Conservation (phyloP, 2,888 invertebrate genomes). For the Mythimna ferrago region DNA sequence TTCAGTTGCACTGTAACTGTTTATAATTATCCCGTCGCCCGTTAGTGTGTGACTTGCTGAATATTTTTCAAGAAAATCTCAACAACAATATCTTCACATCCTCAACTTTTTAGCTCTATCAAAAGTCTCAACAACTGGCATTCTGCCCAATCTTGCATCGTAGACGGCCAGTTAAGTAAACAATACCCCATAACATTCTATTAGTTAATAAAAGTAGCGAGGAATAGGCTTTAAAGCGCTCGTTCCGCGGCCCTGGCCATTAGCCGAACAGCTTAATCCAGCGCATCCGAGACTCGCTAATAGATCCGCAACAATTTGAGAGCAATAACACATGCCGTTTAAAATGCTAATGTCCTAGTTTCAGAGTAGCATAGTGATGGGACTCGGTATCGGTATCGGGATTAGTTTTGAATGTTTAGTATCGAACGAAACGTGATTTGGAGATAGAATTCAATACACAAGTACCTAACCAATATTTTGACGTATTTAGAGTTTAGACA, state of each 20-base stretch:
- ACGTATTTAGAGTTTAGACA: background rate
- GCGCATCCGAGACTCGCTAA: constrained; percentile 62
- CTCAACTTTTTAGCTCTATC: background rate
- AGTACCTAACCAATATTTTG: no score
- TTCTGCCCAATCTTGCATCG: constrained; percentile 19
- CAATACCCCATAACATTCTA: constrained; percentile 47
- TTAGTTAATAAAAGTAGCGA: constrained; percentile 59
- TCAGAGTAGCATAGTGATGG: constrained; percentile 44
- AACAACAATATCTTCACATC: background rate
- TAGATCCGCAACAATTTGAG: constrained; percentile 65
- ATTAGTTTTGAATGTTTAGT: constrained; percentile 21
- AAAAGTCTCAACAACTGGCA: constrained; percentile 20
- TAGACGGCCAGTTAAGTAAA: constrained; percentile 36
- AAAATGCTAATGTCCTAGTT: constrained; percentile 73
- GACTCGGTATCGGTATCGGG: constrained; percentile 19
- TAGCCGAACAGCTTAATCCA: constrained; percentile 65
- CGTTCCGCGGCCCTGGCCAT: constrained; percentile 54
- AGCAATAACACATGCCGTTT: constrained; percentile 69
- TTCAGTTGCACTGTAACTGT: no score
- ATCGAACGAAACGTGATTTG: background rate
- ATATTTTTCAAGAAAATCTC: background rate
- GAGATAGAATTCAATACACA: background rate
- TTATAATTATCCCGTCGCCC: no score
- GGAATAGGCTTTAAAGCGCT: constrained; percentile 50
- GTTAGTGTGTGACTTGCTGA: background rate